phyloP scores from a whole-genome alignment of 2,888 invertebrate genomes.

The Cenopis cana region DNA sequence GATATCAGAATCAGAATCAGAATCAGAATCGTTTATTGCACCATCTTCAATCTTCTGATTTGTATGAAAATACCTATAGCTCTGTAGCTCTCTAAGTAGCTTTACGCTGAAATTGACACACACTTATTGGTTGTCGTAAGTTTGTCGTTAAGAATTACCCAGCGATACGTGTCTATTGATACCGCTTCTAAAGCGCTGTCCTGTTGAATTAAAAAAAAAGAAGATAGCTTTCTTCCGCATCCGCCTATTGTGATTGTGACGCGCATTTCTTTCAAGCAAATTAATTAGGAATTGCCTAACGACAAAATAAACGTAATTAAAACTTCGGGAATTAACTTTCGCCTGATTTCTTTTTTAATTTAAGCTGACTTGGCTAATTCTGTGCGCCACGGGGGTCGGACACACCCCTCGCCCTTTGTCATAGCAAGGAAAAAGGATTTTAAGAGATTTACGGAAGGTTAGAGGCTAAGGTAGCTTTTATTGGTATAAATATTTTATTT shows the following conservation, averaged over 20 bases:
- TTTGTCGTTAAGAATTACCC: not conserved
- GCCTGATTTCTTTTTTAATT: conserved; percentile 84
- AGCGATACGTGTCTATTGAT: conserved; percentile 1
- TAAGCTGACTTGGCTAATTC: conserved; percentile 77
- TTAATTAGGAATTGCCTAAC: conserved; percentile 73
- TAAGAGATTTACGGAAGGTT: conserved; percentile 49
- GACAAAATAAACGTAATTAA: conserved; percentile 84
- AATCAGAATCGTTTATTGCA: too few species aligned
- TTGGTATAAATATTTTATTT: conserved; percentile 43
- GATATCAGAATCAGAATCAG: too few species aligned
- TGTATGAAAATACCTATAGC: too few species aligned
- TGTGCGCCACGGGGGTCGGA: conserved; percentile 77
- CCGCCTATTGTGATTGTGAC: conserved; percentile 38
- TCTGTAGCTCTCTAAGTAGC: too few species aligned
- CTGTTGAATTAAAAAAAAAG: conserved; percentile 18
- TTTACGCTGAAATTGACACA: not conserved
- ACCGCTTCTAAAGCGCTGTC: not conserved
- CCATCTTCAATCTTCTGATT: too few species aligned
- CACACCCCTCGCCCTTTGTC: conserved; percentile 77
- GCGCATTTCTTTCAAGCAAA: conserved; percentile 66
- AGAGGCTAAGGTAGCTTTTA: conserved; percentile 43
- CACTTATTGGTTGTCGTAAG: too few species aligned
- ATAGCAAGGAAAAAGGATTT: conserved; percentile 60
- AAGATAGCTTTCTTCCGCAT: conserved; percentile 33
- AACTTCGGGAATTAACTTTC: conserved; percentile 80